Base-by-base conservation (phyloP, 53 echinoderm and acorn worm genomes). In the Holothuria leucospilota region DNA sequence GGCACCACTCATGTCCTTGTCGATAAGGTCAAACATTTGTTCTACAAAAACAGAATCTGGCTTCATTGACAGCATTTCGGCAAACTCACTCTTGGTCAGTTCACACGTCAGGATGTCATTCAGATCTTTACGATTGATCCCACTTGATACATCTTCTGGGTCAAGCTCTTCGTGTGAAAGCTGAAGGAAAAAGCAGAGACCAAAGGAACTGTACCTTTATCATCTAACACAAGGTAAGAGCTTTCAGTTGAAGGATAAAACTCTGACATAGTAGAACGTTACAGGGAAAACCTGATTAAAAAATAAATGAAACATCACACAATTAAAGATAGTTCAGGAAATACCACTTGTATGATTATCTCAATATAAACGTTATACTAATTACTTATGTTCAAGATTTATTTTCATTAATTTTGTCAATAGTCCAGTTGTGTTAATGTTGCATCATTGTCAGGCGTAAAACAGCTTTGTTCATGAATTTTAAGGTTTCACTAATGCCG, bases 1-100 rank as follows among this genome's bases (percentile, higher is more conserved):
- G 13, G 93, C 83, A 18, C 97, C 97, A 69, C 94, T 97, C 77
- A 88, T 71, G 71, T 97, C 97, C 88, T 97, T 95, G 89, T 97
- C 97, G 29, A 97, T 93, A 59, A 97, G 84, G 86, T 97, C 97
- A 78, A 97, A 97, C 97, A 97, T 97, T 89, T 97, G 94, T 65
- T 97, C 97, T 0, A 97, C 93, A 64, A 97, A 97, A 71, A 97
- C 89, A 14, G 95, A 95, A 87, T 97, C 88, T 4, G 92, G 86
- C 39, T 95, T 91, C 94, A 97, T 94, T 62, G 97, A 91, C 59
- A 97, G 88, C 60, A 95, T 91, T 62, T 97, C 97, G 34, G 97
- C 97, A 89, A 97, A 97, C 89, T 97, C 97, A 20, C 90, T 90
- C 92, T 95, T 97, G 83, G 95, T 91, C 80, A 97, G 90, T 73